phyloP scores from a whole-genome alignment of 2,797 vertebrate genomes.

The Cheirogaleus major region DNA sequence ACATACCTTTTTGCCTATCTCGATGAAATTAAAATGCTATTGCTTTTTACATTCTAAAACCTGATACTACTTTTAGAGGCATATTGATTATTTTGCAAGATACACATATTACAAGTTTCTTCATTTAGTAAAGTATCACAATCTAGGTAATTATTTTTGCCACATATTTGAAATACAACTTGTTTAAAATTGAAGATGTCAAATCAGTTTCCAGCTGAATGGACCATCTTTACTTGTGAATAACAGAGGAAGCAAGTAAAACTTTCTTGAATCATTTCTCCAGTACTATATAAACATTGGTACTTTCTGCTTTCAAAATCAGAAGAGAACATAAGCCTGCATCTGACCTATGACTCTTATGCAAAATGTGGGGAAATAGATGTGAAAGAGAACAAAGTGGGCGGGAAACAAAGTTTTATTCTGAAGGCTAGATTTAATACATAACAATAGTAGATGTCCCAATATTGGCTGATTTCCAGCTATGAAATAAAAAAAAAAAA shows the following conservation, averaged over 20 bases:
- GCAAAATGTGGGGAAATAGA: background rate
- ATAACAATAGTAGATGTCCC: background rate
- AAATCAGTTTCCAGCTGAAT: background rate
- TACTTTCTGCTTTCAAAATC: background rate
- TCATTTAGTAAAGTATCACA: background rate
- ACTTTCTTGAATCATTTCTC: background rate
- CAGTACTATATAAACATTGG: background rate
- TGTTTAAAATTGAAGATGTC: background rate
- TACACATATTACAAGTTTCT: background rate
- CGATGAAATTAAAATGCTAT: background rate
- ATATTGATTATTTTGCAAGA: constrained; percentile 25
- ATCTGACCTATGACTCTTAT: background rate
- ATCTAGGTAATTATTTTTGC: background rate
- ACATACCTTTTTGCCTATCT: background rate
- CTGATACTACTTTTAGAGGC: constrained; percentile 39
- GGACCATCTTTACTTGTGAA: background rate
- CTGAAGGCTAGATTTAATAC: background rate
- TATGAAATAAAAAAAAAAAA: background rate
- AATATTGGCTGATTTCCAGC: background rate
- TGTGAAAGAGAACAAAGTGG: background rate
- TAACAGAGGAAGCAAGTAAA: background rate
- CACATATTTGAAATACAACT: constrained; percentile 4
- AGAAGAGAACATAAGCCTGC: background rate
- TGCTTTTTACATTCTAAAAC: background rate
- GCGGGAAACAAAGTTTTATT: background rate